These are phyloP conservation scores for Nowickia ferox DNA, from an alignment of 2,888 invertebrate species.

Conservation along the genomic window DNA sequence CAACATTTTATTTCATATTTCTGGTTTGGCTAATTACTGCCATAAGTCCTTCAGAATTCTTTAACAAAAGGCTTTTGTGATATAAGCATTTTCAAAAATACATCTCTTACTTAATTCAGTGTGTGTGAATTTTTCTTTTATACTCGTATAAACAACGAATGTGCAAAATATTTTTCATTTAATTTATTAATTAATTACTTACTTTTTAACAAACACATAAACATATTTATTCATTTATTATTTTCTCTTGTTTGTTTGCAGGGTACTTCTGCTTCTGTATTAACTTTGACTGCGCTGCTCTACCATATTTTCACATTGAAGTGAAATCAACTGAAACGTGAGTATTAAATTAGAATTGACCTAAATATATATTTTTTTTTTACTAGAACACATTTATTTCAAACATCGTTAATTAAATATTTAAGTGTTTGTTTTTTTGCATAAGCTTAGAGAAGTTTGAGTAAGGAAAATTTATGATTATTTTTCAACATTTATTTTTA, in stretches of 20 bases:
- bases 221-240: slow-evolving; percentile 8
- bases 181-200: neutral
- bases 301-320: slow-evolving; percentile 35
- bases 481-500: slow-evolving; percentile 4
- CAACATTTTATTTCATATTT: too few species aligned
- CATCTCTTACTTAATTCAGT: too few species aligned
- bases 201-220: neutral
- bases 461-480: slow-evolving; percentile 28
- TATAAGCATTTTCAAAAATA: too few species aligned
- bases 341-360: slow-evolving; percentile 61
- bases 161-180: neutral
- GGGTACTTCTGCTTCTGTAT: slow-evolving; percentile 32
- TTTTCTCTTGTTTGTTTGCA: slow-evolving; percentile 37
- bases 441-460: neutral
- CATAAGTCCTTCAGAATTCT: too few species aligned
- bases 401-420: slow-evolving; percentile 36
- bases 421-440: slow-evolving; percentile 41
- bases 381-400: neutral
- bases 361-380: slow-evolving; percentile 53
- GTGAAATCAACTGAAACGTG: slow-evolving; percentile 60
- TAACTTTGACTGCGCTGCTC: slow-evolving; percentile 23
- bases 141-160: too few species aligned
- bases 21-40: too few species aligned
- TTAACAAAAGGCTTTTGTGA: too few species aligned
- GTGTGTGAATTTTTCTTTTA: too few species aligned